Base-by-base conservation (phyloP, 1,140 invertebrate species). In the Drosophila grimshawi region DNA sequence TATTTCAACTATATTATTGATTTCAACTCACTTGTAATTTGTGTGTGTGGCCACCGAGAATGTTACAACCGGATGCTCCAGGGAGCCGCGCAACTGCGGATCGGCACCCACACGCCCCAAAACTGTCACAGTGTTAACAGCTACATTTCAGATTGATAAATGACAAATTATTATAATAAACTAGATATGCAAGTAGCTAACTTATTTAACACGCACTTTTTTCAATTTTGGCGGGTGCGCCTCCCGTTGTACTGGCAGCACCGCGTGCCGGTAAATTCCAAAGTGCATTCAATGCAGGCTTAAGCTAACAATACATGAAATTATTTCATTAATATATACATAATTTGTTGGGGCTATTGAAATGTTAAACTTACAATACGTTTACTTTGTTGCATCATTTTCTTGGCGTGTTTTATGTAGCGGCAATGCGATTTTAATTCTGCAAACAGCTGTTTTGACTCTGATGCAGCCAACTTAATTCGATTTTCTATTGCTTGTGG, bases 31-130 rank as follows among this genome's bases (percentile, higher is more conserved):
- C 79, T 95, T 96, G 86, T 97, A 98, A 93, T 97, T 97, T 7
- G 94, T 95, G 85, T 98, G 96, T 33, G 98, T 99, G 3, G 98
- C 98, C 51, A 99, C 76, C 6, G 97, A 97, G 93, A 99, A 98
- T 59, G 97, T 94, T 51, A 98, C 95, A 29, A 98, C 96, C 7
- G 97, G 97, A 93, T 97, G 97, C 60, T 96, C 94, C 77, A 95
- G 94, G 6, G 94, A 94, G 0, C 98, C 98, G 70, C 97, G 94
- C 81, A 95, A 95, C 91, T 98, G 96, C 29, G 98, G 97, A 92
- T 98, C 96, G 30, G 93, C 95, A 2, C 98, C 98, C 52, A 97
- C 96, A 91, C 98, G 94, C 30, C 98, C 98, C 11, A 99, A 86
- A 35, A 99, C 92, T 30, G 95, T 97, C 0, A 98, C 96, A 93